Conservation (phyloP, 2,888 invertebrate species). For the Tanytarsus gracilentus region DNA sequence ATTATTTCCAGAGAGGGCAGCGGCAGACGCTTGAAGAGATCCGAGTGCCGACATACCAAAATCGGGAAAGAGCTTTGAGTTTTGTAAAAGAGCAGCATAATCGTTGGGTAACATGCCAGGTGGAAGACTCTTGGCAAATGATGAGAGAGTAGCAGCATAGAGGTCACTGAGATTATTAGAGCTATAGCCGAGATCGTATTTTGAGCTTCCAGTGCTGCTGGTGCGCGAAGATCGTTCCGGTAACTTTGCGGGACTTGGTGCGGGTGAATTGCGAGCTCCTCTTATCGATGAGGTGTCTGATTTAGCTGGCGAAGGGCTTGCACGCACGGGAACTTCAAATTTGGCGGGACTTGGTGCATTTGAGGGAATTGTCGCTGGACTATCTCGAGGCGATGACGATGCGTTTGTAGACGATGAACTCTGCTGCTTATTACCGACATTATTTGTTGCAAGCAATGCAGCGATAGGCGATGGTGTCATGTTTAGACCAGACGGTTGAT, state of each 20-base stretch:
- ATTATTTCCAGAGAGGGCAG: conserved; percentile 19
- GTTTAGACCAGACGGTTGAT: conserved; percentile 42
- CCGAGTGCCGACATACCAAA: conserved; percentile 28
- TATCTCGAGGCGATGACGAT: conserved; percentile 40
- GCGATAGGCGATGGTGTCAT: conserved; percentile 43
- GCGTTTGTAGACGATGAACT: conserved; percentile 32
- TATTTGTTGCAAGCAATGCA: conserved; percentile 35
- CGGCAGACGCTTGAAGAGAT: conserved; percentile 15
- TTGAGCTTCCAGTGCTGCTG: conserved; percentile 17
- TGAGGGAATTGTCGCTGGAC: conserved; percentile 42
- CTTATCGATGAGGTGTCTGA: conserved; percentile 53
- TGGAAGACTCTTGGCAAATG: conserved; percentile 40
- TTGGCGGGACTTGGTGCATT: conserved; percentile 44
- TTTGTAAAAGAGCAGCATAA: conserved; percentile 33
- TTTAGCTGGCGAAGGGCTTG: conserved; percentile 52
- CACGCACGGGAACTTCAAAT: conserved; percentile 48
- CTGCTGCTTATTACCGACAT: conserved; percentile 33
- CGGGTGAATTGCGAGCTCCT: conserved; percentile 45
- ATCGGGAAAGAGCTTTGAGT: conserved; percentile 13
- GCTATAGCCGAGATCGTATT: conserved; percentile 21
- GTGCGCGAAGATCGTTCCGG: conserved; percentile 17
- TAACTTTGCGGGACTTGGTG: conserved; percentile 44
- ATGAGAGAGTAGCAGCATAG: conserved; percentile 42
- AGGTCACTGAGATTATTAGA: conserved; percentile 36
- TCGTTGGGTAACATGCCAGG: conserved; percentile 41